Percentiles rank a stretch among this genome's conserved stretches.
phyloP scores from a whole-genome alignment of 2,888 invertebrate genomes.

The Laspeyria flexula region DNA sequence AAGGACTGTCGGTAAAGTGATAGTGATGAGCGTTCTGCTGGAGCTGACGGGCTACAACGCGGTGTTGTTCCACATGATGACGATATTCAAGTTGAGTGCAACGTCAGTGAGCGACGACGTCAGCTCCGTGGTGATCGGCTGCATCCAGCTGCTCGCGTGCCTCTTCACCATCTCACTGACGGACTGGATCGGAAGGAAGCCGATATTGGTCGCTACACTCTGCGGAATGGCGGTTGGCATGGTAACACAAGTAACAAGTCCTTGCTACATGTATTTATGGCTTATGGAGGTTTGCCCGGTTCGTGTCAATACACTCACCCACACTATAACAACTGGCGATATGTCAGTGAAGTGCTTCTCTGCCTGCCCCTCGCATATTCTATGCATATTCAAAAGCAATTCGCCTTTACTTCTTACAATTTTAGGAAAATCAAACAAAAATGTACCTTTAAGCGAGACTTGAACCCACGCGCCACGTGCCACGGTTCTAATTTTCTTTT shows the following conservation, averaged over 20 bases:
- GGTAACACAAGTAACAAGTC: constrained; percentile 9
- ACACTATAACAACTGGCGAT: no score
- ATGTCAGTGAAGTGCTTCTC: no score
- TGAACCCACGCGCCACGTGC: no score
- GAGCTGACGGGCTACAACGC: constrained; percentile 56
- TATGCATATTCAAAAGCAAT: no score
- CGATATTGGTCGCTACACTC: background rate
- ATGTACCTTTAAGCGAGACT: no score
- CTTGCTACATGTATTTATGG: no score
- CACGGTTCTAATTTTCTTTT: no score
- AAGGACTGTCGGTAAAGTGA: constrained; percentile 45
- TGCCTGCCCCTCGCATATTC: no score
- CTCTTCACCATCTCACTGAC: background rate
- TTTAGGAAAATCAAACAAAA: no score
- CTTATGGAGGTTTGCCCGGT: no score
- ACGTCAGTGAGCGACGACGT: constrained; percentile 52
- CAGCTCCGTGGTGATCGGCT: constrained; percentile 41
- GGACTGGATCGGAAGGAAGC: background rate
- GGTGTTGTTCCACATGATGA: constrained; percentile 55
- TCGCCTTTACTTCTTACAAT: no score
- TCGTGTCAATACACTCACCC: no score
- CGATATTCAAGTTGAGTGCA: constrained; percentile 52
- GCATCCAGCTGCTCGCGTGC: background rate
- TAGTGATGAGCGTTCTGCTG: constrained; percentile 41
- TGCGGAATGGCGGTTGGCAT: constrained; percentile 47